phyloP scores from a whole-genome alignment of 2,113 vertebrate genomes.

The Upupa epops region DNA sequence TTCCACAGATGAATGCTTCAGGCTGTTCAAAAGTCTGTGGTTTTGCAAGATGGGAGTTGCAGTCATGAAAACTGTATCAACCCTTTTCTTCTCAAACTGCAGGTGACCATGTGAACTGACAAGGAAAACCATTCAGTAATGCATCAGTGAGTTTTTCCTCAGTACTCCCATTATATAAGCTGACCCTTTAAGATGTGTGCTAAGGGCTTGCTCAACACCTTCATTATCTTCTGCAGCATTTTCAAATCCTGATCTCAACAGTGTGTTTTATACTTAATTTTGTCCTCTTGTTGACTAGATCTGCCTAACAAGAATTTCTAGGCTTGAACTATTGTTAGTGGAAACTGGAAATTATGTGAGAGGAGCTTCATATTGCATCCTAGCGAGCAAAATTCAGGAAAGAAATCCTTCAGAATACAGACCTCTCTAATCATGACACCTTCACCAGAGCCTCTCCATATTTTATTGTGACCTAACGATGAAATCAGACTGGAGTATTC shows the following conservation, averaged over 20 bases:
- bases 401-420: neutral
- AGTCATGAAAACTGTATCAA: neutral
- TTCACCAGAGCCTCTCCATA: neutral
- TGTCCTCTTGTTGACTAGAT: neutral
- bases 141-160: neutral
- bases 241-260: neutral
- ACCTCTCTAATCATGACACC: neutral
- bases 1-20: neutral
- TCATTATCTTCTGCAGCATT: neutral
- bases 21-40: neutral
- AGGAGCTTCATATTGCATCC: neutral
- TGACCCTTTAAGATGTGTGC: neutral
- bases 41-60: neutral
- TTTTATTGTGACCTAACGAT: neutral
- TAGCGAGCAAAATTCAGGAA: neutral
- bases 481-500: neutral
- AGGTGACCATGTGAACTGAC: neutral
- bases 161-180: neutral
- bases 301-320: neutral
- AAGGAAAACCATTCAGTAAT: neutral
- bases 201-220: neutral
- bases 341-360: neutral
- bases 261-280: neutral
- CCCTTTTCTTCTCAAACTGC: neutral
- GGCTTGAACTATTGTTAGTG: neutral